Conservation (phyloP, 2,888 invertebrate genomes). For the Metallyticus violacea region DNA sequence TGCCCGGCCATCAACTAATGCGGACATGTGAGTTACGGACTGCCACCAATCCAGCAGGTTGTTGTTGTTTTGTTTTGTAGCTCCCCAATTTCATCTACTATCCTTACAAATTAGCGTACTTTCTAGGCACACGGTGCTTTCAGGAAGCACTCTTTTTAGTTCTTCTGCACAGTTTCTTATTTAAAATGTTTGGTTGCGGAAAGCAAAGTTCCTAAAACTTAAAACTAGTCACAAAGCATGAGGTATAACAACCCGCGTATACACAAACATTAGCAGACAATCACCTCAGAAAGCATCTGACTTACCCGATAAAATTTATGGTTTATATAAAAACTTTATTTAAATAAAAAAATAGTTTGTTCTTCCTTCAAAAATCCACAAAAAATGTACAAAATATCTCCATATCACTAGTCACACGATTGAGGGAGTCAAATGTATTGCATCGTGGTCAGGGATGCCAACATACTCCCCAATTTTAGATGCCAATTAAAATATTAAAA, state of each 20-base stretch:
- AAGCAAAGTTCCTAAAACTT: neutral
- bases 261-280: neutral
- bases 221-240: neutral
- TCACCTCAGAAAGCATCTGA: neutral
- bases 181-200: neutral
- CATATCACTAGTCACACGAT: neutral
- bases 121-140: neutral
- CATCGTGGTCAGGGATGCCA: constrained; percentile 8
- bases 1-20: neutral
- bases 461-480: neutral
- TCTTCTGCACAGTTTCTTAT: neutral
- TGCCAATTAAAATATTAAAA: neutral
- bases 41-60: constrained; percentile 1
- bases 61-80: neutral
- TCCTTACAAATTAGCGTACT: neutral
- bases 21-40: neutral
- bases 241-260: neutral
- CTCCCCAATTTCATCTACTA: neutral
- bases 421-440: constrained; percentile 7
- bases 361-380: neutral
- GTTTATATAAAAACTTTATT: neutral
- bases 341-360: neutral
- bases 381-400: constrained; percentile 7
- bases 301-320: neutral
- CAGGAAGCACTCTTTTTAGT: neutral